Base-by-base conservation (phyloP, 2,888 invertebrate species). In the Noctua comes region DNA sequence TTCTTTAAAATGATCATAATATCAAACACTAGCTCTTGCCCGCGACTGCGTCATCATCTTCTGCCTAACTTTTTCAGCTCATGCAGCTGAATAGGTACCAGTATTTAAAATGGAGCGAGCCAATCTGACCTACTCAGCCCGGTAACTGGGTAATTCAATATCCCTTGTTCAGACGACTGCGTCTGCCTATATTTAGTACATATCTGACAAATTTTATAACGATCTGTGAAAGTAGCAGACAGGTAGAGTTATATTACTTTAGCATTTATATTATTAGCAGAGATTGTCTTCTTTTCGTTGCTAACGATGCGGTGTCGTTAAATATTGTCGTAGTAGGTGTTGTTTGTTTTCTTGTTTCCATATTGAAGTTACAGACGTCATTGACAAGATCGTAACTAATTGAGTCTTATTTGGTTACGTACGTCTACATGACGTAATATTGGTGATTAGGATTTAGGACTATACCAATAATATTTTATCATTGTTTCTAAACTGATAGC, bases 401-500 rank as follows among this genome's bases (percentile, higher is more conserved):
- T 57, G n/a, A 75, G 11, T 27, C 24, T 6, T 51, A n/a, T 76
- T 64, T 62, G 18, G 5, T 18, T 6, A 27, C 2, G 46, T 36
- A 16, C 10, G 11, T 73, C 6, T 36, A 36, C 36, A 5, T 73
- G 48, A 76, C 76, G 31, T 31, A 40, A 11, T 40, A 62, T 18
- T 8, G 11, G 18, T 46, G 65, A 43, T 11, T 43, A 43, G 43
- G 43, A 10, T 54, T 31, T 62, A 31, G 8, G 8, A 31, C 31
- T 64, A 11, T 1, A 36, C 21, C 4, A 18, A 18, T 27, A 27
- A 24, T 46, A 57, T n/a, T 73, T 69, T 73, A 57, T 18, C 21
- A 43, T 43, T 76, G 27, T 64, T 48, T 51, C 64, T 77, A 43
- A 66, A 46, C 65, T 46, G 18, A 36, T 36, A 57, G 27, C 24